Base-by-base conservation (phyloP, 2,888 invertebrate species). In the Athalia cordata region DNA sequence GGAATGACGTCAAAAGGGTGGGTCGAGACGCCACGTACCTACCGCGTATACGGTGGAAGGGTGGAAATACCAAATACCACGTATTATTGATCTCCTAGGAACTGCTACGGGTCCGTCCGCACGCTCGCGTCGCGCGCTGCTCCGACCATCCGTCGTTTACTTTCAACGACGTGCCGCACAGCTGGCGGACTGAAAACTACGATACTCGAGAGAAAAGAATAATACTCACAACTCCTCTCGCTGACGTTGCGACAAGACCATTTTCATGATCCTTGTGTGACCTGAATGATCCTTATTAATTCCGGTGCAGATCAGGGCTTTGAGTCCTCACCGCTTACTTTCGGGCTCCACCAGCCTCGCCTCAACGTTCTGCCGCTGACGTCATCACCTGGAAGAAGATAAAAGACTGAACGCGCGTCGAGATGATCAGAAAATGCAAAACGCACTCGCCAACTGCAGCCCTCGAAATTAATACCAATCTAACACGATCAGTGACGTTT, bases 171-270 rank as follows among this genome's bases (percentile, higher is more conserved):
- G 11, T 43, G 15, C 15, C 13, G 13, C 50, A 9, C 29, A n/a
- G 9, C 64, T 64, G 55, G n/a, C 29, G 50, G 68, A 55, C 47
- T 59, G 72, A 8, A 47, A 4, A 47, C 4, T 72, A 5, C 3
- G 15, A 72, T 1, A 59, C 4, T 2, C 67, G 45, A 29, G 49
- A 5, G 9, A 7, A n/a, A 6, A 66, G 29, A 68, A 79, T 77
- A 81, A 78, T 86, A 97, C 98, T 97, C 93, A 98, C 99, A 99
- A 95, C 96, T 99, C 98, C 95, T 99, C 99, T 94, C 97, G 96
- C 95, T 99, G 98, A 94, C 98, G 97, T 95, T 98, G 98, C 92
- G 98, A 98, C 94, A 99, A 95, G 94, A 98, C 98, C 98, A 99
- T 99, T 97, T 97, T 98, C 97, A 97, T 97, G 92, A 93, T 95